These are phyloP conservation scores for Falco punctatus DNA, from an alignment of 2,113 vertebrate genomes.

Conservation along the genomic window DNA sequence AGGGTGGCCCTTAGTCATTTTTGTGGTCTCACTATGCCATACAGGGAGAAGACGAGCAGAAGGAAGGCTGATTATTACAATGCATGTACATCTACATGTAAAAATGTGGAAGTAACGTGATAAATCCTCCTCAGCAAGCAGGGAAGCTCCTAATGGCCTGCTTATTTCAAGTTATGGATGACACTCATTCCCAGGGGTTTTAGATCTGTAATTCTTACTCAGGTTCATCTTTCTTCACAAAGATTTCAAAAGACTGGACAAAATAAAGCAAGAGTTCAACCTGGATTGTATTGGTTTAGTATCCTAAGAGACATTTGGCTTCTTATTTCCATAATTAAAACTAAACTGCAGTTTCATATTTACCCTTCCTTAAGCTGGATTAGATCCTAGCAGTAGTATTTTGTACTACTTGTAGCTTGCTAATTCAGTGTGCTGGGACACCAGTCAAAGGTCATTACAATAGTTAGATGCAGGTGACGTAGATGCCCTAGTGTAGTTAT, in stretches of 20 bases:
- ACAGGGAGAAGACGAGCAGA: background rate
- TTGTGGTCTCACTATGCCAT: background rate
- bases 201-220: background rate
- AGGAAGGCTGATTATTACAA: background rate
- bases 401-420: background rate
- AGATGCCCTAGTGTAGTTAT: background rate
- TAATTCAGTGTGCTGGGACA: background rate
- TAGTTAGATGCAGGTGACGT: constrained; percentile 8
- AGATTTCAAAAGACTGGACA: background rate
- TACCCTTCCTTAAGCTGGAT: constrained; percentile 9
- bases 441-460: constrained; percentile 14
- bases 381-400: background rate
- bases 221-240: background rate
- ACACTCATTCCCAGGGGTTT: background rate
- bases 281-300: background rate
- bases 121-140: background rate
- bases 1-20: background rate
- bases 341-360: background rate
- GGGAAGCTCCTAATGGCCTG: background rate
- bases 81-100: background rate
- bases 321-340: constrained; percentile 48
- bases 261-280: background rate
- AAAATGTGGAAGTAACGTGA: background rate
- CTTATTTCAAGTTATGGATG: background rate
- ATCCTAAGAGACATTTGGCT: background rate